A percentile compares a stretch with the other conserved stretches of the same genome.
These are phyloP conservation scores for Papilio glaucus DNA, from an alignment of 1,140 invertebrate species.

Conservation along the genomic window DNA sequence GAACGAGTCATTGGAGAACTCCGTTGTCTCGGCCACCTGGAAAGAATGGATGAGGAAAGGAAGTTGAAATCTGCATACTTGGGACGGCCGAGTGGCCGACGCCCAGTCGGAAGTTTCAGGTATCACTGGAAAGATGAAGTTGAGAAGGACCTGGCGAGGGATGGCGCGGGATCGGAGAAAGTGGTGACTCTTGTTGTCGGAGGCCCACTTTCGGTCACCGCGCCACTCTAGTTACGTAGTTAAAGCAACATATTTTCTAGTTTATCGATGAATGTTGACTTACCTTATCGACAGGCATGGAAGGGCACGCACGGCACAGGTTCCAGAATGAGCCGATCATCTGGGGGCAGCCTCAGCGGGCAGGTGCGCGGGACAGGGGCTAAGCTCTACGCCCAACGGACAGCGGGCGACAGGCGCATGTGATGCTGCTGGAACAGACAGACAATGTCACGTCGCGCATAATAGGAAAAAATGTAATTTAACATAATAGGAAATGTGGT, in stretches of 20 bases:
- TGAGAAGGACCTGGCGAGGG: no score
- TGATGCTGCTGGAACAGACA: constrained; percentile 60
- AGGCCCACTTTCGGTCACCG: background rate
- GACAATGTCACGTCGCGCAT: background rate
- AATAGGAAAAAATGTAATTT: background rate
- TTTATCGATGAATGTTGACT: constrained; percentile 48
- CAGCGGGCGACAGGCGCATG: constrained; percentile 59
- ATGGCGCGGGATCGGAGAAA: no score
- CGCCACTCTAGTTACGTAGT: background rate
- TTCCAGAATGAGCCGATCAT: constrained; percentile 98
- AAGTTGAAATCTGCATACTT: no score
- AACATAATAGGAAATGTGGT: no score
- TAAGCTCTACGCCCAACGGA: constrained; percentile 51
- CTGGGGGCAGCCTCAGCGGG: constrained; percentile 72
- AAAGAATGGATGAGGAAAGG: no score
- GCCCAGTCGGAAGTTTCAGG: no score
- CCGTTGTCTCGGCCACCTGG: no score
- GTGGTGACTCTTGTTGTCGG: no score
- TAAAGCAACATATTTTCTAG: background rate
- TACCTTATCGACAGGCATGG: constrained; percentile 97
- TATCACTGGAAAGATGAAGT: no score
- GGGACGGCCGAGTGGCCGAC: no score
- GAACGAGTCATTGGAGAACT: no score
- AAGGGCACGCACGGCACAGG: constrained; percentile 95
- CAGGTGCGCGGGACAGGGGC: constrained; percentile 58